Evolutionary conservation across 92 coral and sea anemone species (phyloP).

Genomic region (Zoanthus gigantus): DNA sequence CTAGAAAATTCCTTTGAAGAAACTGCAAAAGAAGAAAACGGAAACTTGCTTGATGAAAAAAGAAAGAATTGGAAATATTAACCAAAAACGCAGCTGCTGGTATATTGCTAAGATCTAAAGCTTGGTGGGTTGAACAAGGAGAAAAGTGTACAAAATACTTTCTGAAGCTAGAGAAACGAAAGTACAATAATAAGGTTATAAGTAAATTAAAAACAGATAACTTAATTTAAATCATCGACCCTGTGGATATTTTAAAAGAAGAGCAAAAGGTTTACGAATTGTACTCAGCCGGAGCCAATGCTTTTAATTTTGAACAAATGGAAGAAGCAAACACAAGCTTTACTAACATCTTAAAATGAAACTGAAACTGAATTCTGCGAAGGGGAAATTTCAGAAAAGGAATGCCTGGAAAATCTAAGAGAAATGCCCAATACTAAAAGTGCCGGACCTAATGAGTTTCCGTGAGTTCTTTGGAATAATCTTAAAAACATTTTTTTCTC

Average conservation of each 20-base stretch:
- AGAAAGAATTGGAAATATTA: neutral
- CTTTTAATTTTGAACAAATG: conserved; percentile 2
- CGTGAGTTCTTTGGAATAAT: neutral
- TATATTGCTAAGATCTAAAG: neutral
- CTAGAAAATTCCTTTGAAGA: neutral
- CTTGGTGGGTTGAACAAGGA: neutral
- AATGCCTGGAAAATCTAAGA: neutral
- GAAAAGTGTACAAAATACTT: neutral
- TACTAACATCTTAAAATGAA: neutral
- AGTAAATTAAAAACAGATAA: neutral
- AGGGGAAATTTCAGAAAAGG: neutral
- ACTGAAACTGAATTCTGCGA: neutral
- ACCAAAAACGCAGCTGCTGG: neutral
- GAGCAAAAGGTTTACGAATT: conserved; percentile 5
- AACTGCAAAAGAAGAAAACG: neutral
- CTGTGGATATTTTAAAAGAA: neutral
- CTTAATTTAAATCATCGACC: neutral
- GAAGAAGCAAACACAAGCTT: neutral
- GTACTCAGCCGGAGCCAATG: neutral
- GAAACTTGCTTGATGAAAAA: neutral
- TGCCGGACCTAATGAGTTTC: neutral
- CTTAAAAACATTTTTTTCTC: neutral
- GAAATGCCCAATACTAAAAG: neutral
- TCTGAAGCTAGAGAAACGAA: neutral
- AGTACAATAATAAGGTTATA: neutral